Percentiles rank a stretch among this genome's conserved stretches.
Evolutionary conservation across 2,113 vertebrate species (phyloP).

Genomic region (Lophura nycthemera): DNA sequence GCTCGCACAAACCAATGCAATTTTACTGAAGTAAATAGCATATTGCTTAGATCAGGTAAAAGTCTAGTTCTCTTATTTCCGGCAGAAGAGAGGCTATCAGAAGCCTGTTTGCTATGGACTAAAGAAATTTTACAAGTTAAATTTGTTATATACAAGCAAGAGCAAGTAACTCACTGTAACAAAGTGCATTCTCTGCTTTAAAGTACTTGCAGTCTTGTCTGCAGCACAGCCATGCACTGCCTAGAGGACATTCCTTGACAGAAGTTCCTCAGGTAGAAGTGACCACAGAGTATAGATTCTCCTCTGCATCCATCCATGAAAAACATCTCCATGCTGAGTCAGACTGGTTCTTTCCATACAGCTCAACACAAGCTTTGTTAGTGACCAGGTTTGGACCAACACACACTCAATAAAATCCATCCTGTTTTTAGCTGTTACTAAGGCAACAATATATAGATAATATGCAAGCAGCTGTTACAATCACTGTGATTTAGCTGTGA

Average conservation of each 20-base stretch:
- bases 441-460: neutral
- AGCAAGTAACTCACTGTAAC: neutral
- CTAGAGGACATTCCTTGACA: neutral
- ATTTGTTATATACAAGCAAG: neutral
- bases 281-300: neutral
- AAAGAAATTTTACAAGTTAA: neutral
- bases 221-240: fast-evolving
- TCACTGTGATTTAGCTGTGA: neutral
- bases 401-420: neutral
- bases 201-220: neutral
- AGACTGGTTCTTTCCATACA: neutral
- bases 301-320: neutral
- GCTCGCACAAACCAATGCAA: neutral
- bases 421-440: neutral
- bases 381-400: neutral
- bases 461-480: neutral
- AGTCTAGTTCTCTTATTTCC: neutral
- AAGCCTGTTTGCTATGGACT: neutral
- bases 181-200: neutral
- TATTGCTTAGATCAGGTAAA: neutral
- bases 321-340: neutral
- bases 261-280: neutral
- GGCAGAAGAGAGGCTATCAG: neutral
- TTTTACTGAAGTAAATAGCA: neutral
- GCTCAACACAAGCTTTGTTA: neutral